Evolutionary conservation across 2,888 invertebrate genomes (phyloP).

Genomic region (Pachycephus smyrnensis): DNA sequence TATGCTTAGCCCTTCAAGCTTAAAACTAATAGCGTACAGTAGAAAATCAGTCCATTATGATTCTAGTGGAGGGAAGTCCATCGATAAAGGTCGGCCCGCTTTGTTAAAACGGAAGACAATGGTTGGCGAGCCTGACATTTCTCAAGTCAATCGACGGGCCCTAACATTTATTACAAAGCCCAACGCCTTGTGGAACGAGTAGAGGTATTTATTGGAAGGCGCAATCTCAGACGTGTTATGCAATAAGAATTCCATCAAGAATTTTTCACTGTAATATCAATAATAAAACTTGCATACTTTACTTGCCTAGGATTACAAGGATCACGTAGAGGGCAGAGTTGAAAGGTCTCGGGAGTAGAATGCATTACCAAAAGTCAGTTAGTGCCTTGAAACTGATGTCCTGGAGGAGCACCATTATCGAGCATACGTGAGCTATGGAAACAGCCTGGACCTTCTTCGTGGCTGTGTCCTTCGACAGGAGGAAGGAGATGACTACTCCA

Average conservation of each 20-base stretch:
- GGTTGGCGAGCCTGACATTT: slow-evolving; percentile 22
- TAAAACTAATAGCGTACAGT: too few relatives aligned
- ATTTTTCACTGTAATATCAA: too few relatives aligned
- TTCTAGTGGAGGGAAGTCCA: neutral
- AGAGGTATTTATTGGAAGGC: neutral
- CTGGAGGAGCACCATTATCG: slow-evolving; percentile 31
- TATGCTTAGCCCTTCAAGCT: too few relatives aligned
- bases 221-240: neutral
- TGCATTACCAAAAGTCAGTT: neutral
- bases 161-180: slow-evolving; percentile 26
- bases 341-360: neutral
- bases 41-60: too few relatives aligned
- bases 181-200: slow-evolving; percentile 6
- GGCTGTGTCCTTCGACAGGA: slow-evolving; percentile 13
- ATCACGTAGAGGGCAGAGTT: too few relatives aligned
- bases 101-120: slow-evolving; percentile 22
- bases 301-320: too few relatives aligned
- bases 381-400: neutral
- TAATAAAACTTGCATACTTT: too few relatives aligned
- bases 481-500: slow-evolving; percentile 18
- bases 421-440: slow-evolving; percentile 34
- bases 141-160: slow-evolving; percentile 20
- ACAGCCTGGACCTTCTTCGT: slow-evolving; percentile 26
- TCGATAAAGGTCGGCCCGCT: slow-evolving; percentile 22
- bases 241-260: neutral